Conservation (phyloP, 2,888 invertebrate species). For the Dynastes maya region DNA sequence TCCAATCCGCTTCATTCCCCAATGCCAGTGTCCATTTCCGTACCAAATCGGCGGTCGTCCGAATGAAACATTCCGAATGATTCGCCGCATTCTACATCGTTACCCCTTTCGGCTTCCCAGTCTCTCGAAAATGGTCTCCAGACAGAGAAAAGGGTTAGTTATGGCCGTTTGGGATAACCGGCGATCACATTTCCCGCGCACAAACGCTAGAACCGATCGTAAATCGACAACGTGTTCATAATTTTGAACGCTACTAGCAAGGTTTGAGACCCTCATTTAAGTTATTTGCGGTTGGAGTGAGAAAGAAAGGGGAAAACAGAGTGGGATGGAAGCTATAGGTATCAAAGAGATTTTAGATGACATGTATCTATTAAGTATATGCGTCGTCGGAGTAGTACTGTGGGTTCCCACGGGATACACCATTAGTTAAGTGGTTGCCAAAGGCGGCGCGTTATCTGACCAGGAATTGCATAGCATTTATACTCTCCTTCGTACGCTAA, state of each 20-base stretch:
- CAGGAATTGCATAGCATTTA: conserved; percentile 39
- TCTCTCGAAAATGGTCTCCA: conserved; percentile 39
- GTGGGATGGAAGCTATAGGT: not conserved
- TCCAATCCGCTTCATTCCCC: conserved; percentile 10
- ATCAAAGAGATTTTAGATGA: conserved; percentile 61
- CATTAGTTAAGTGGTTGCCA: conserved; percentile 61
- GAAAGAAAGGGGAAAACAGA: not conserved
- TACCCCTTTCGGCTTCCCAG: not conserved
- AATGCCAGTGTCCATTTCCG: conserved; percentile 27
- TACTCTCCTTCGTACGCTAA: conserved; percentile 22
- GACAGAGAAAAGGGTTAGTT: conserved; percentile 45
- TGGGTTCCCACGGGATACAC: conserved; percentile 57
- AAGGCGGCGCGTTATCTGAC: conserved; percentile 51
- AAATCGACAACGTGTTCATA: conserved; percentile 61
- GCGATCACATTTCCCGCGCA: conserved; percentile 44
- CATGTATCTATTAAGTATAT: conserved; percentile 61
- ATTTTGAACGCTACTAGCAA: conserved; percentile 59
- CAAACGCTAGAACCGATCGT: conserved; percentile 51
- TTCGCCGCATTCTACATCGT: not conserved
- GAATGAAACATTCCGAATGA: conserved; percentile 25
- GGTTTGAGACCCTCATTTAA: conserved; percentile 59
- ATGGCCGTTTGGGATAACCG: conserved; percentile 41
- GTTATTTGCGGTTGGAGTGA: conserved; percentile 57
- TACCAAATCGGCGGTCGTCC: conserved; percentile 28
- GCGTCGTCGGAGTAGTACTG: conserved; percentile 58